Conservation (phyloP, 2,888 invertebrate genomes). For the Zonitis immaculata region DNA sequence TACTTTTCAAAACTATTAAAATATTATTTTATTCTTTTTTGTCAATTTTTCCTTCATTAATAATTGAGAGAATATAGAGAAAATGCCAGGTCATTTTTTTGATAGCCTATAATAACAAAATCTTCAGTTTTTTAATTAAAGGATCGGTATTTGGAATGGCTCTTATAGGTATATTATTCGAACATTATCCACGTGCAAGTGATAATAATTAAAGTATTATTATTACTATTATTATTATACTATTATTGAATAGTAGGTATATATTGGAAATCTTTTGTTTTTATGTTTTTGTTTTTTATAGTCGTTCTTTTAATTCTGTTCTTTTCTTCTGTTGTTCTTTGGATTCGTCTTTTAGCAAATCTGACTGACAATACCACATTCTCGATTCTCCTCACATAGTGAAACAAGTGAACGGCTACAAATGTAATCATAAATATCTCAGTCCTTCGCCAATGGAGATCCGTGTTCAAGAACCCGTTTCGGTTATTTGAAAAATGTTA, state of each 20-base stretch:
- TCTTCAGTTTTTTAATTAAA: not conserved
- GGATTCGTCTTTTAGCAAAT: slow-evolving; percentile 27
- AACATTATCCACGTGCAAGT: not conserved
- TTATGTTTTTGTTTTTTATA: not conserved
- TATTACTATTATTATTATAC: no score
- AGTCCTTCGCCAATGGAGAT: slow-evolving; percentile 34
- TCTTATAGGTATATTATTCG: not conserved
- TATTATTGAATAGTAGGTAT: no score
- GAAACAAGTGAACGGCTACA: slow-evolving; percentile 46
- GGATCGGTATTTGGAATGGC: not conserved
- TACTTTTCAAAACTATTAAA: not conserved
- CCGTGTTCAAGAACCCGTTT: slow-evolving; percentile 40
- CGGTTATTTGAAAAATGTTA: slow-evolving; percentile 42
- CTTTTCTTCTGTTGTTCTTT: slow-evolving; percentile 3
- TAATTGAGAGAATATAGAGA: slow-evolving; percentile 30
- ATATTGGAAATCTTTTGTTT: not conserved
- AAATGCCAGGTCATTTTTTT: slow-evolving; percentile 29
- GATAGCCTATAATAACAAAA: slow-evolving; percentile 5
- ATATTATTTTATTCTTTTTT: slow-evolving; percentile 16
- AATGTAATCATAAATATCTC: slow-evolving; percentile 47
- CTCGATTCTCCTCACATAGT: slow-evolving; percentile 45
- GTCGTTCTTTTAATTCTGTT: not conserved
- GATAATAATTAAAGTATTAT: slow-evolving; percentile 6
- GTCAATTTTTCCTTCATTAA: slow-evolving; percentile 22
- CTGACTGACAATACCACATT: slow-evolving; percentile 44